phyloP scores from a whole-genome alignment of 1,140 invertebrate species.

The Eciton burchellii region DNA sequence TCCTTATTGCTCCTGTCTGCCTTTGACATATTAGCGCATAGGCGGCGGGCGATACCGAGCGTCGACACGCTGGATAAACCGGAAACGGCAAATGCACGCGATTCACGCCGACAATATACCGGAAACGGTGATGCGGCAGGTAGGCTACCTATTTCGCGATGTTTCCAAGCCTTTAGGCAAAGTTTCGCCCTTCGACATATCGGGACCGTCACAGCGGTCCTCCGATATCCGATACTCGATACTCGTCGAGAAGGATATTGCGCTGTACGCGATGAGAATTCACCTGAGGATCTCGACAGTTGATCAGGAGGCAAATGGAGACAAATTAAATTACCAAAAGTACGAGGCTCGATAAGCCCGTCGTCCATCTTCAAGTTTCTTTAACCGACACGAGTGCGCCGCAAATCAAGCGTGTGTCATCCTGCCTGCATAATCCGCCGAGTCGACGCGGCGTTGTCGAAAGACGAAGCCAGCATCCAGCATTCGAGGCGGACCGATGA shows the following conservation, averaged over 20 bases:
- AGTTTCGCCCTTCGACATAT: conserved; percentile 57
- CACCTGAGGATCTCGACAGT: background rate
- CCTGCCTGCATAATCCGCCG: no score
- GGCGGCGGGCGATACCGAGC: conserved; percentile 47
- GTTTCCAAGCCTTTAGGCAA: conserved; percentile 75
- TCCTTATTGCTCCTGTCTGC: conserved; percentile 58
- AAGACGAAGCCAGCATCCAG: conserved; percentile 21
- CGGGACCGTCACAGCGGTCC: conserved; percentile 59
- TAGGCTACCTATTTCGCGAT: conserved; percentile 68
- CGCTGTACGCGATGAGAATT: background rate
- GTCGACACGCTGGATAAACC: conserved; percentile 74
- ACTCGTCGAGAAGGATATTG: background rate
- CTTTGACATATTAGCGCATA: conserved; percentile 71
- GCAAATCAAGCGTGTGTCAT: no score
- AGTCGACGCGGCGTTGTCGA: background rate
- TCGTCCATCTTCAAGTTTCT: no score
- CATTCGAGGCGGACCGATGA: conserved; percentile 54
- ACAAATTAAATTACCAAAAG: background rate
- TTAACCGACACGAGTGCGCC: no score
- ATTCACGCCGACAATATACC: conserved; percentile 50
- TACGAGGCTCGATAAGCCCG: no score
- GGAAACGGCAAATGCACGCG: conserved; percentile 65
- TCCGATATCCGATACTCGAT: conserved; percentile 43
- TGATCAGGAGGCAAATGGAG: background rate
- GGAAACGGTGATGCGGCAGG: conserved; percentile 63